Conservation (phyloP, 2,113 vertebrate genomes). For the Otocyon megalotis region DNA sequence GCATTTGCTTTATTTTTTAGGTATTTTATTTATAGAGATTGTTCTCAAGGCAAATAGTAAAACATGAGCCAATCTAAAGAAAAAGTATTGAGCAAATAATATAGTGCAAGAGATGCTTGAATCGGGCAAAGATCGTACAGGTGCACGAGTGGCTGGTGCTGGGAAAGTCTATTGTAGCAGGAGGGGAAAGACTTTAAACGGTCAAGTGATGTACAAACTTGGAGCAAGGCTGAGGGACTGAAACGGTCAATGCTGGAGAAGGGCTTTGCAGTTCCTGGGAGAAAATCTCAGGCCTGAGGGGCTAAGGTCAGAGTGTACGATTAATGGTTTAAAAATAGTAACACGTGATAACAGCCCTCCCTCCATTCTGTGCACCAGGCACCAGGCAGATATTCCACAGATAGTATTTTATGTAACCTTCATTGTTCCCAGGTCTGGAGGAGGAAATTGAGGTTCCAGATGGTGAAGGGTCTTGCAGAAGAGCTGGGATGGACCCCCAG, state of each 20-base stretch:
- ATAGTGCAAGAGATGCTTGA: background rate
- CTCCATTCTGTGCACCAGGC: background rate
- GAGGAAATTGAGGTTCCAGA: background rate
- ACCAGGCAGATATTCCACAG: background rate
- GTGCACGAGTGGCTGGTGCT: background rate
- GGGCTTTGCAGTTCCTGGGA: constrained; percentile 11
- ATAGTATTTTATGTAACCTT: background rate
- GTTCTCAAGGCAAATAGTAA: constrained; percentile 16
- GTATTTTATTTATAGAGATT: constrained; percentile 18
- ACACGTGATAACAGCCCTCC: too few species aligned
- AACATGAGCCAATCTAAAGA: constrained; percentile 14
- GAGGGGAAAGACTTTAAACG: background rate
- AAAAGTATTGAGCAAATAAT: background rate
- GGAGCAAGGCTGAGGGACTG: background rate
- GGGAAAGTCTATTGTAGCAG: background rate
- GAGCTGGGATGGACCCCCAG: background rate
- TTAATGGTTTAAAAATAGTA: background rate
- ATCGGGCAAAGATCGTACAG: background rate
- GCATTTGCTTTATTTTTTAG: constrained; percentile 7
- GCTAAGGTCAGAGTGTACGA: background rate
- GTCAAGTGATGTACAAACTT: background rate
- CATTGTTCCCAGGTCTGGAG: background rate
- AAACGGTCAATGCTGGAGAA: background rate
- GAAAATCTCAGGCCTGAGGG: background rate
- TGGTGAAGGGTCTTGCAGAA: background rate